phyloP scores from a whole-genome alignment of 2,113 vertebrate species.

The Upupa epops region DNA sequence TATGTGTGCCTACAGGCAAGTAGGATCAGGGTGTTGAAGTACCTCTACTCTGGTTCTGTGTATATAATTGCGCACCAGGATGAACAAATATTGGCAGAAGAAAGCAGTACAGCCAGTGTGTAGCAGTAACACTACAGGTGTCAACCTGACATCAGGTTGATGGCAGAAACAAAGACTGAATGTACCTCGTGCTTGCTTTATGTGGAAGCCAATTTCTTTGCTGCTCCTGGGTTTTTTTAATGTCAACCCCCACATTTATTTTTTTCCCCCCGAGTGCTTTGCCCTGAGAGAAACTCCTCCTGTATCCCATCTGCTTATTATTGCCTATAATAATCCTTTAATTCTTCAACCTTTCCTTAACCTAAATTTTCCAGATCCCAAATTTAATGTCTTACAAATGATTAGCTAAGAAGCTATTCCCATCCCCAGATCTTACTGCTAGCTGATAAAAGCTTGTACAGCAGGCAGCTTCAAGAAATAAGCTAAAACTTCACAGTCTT shows the following conservation, averaged over 20 bases:
- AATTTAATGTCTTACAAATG: conserved; percentile 51
- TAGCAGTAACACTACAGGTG: not conserved
- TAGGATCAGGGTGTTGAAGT: not conserved
- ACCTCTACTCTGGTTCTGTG: not conserved
- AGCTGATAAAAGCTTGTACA: not conserved
- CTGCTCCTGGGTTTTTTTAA: not conserved
- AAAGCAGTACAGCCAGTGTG: not conserved
- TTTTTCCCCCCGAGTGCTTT: not conserved
- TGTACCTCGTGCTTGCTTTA: not conserved
- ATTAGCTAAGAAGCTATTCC: not conserved
- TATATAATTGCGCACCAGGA: not conserved
- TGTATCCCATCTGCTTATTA: not conserved
- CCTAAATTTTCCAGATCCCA: conserved; percentile 33
- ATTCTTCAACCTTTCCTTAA: conserved; percentile 47
- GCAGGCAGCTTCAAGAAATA: not conserved
- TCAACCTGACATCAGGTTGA: not conserved
- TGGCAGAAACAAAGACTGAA: not conserved
- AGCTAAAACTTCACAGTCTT: not conserved
- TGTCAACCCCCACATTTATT: not conserved
- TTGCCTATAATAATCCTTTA: conserved; percentile 28
- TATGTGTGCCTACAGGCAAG: not conserved
- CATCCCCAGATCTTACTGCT: not conserved
- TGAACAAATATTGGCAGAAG: not conserved
- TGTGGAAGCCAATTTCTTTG: not conserved
- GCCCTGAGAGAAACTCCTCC: not conserved